These are phyloP conservation scores for Zaprionus africanus DNA, from an alignment of 1,140 invertebrate species.

Conservation along the genomic window DNA sequence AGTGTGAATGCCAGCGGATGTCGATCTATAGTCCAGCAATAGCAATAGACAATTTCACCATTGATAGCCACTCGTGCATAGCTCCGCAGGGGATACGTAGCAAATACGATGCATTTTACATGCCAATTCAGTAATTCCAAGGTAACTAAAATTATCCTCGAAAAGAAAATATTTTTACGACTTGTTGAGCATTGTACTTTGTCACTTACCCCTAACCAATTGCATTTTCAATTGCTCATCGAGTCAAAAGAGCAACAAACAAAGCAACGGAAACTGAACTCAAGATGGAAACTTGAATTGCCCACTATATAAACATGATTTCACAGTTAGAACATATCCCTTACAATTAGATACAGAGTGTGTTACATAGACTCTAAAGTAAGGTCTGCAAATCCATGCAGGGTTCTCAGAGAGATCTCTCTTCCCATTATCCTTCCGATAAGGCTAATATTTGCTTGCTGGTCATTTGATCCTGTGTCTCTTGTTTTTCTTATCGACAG, in stretches of 20 bases:
- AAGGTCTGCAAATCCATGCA: neutral
- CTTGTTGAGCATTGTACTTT: constrained; percentile 39
- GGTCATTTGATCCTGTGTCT: constrained; percentile 32
- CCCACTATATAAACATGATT: constrained; percentile 3
- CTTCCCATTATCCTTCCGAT: neutral
- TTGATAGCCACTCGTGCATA: constrained; percentile 74
- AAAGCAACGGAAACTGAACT: constrained; percentile 55
- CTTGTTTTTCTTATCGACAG: constrained; percentile 41
- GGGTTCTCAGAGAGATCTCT: neutral
- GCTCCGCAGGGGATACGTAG: constrained; percentile 65
- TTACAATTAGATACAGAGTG: neutral
- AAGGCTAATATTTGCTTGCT: constrained; percentile 29
- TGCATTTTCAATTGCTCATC: constrained; percentile 25
- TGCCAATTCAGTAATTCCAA: constrained; percentile 68
- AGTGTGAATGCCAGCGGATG: constrained; percentile 69
- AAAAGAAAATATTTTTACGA: constrained; percentile 52
- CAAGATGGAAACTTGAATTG: constrained; percentile 5
- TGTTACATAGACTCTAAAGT: neutral
- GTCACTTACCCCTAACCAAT: constrained; percentile 52
- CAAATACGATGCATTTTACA: constrained; percentile 68
- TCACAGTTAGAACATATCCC: neutral
- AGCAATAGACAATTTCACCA: constrained; percentile 52
- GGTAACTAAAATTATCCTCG: constrained; percentile 6
- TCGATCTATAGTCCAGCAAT: constrained; percentile 24
- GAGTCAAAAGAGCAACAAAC: constrained; percentile 18